These are phyloP conservation scores for Micropoecilia bifurca DNA, from an alignment of 2,797 vertebrate species.

Conservation along the genomic window DNA sequence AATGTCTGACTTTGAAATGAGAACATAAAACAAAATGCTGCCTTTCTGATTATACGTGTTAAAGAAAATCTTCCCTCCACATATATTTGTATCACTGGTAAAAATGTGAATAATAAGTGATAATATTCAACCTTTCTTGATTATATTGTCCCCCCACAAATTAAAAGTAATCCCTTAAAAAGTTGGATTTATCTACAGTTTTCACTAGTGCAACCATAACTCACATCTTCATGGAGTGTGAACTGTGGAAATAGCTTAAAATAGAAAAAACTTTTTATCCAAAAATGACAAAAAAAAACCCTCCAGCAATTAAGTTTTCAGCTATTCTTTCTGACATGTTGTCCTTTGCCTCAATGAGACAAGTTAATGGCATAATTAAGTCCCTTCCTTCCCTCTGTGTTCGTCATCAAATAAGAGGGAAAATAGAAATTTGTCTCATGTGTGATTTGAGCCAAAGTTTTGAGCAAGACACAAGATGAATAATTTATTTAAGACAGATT, in stretches of 20 bases:
- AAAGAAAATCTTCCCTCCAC: neutral
- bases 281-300: neutral
- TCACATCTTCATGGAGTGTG: neutral
- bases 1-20: neutral
- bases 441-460: neutral
- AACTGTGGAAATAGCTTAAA: neutral
- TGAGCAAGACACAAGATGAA: neutral
- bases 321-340: neutral
- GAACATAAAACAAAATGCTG: neutral
- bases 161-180: neutral
- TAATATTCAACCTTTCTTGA: no score
- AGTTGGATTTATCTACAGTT: neutral
- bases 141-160: neutral
- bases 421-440: neutral
- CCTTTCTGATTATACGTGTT: neutral
- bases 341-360: neutral
- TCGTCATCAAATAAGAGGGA: neutral
- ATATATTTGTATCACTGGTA: neutral
- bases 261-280: neutral
- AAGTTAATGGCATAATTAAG: neutral
- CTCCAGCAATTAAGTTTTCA: neutral
- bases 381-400: neutral
- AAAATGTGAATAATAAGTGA: neutral
- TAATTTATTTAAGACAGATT: neutral
- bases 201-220: neutral